A percentile compares a stretch with the other conserved stretches of the same genome.
phyloP scores from a whole-genome alignment of 2,113 vertebrate genomes.

The Nycticebus coucang region DNA sequence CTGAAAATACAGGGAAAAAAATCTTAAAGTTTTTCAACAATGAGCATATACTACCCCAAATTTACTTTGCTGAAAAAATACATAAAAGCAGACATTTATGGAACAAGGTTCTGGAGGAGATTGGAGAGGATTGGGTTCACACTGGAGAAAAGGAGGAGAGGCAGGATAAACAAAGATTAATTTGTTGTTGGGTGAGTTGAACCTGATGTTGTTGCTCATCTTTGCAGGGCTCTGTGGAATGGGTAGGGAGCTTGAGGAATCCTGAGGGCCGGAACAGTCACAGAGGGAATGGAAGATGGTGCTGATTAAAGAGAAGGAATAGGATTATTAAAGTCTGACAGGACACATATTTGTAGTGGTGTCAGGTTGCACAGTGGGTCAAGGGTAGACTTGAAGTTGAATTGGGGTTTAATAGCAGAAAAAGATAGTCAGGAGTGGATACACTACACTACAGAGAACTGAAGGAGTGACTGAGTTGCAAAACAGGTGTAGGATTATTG shows the following conservation, averaged over 20 bases:
- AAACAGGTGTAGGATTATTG: neutral
- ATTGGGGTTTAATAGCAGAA: neutral
- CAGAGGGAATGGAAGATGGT: neutral
- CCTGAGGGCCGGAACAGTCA: neutral
- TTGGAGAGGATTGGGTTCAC: neutral
- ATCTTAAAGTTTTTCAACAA: neutral
- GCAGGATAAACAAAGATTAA: neutral
- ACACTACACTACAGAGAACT: neutral
- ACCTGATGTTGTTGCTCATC: neutral
- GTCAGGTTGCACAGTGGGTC: neutral
- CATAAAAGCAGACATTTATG: neutral
- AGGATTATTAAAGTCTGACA: neutral
- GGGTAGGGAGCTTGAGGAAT: neutral
- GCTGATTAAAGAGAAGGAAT: neutral
- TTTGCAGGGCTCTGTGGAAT: neutral
- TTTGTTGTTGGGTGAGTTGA: neutral
- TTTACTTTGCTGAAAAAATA: constrained; percentile 22
- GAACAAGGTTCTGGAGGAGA: neutral
- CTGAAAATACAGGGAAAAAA: neutral
- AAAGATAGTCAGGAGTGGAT: neutral
- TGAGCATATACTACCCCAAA: neutral
- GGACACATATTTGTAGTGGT: neutral
- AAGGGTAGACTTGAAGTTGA: neutral
- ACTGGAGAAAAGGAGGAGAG: neutral
- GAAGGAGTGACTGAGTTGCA: neutral